Evolutionary conservation across 2,113 vertebrate species (phyloP), one percentile per base, ranked within the genome.

Genomic region (Lates calcarifer): DNA sequence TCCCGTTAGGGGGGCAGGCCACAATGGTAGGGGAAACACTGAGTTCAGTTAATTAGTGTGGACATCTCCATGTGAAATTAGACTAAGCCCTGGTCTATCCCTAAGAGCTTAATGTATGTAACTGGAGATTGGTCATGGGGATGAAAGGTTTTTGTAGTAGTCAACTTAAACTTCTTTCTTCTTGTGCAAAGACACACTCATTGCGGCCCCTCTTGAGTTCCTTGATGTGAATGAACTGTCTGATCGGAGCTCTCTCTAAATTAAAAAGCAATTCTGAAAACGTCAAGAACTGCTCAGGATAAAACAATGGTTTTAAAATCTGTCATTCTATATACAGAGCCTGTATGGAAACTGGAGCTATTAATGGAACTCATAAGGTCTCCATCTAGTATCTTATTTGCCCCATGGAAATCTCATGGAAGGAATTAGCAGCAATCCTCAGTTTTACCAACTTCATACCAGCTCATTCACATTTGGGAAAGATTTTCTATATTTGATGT

Each of bases 91-190:
- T 17, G 24, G 4, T 57, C 63, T 67, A n/a, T 83, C 56, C 61
- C 43, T 60, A 77, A 83, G 49, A 78, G 81, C 60, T 81, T n/a
- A 90, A 55, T 77, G 53, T 80, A 72, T 88, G 69, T 76, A 72
- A 78, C 65, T 87, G 74, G 74, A 83, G 43, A 81, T 83, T 89
- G 82, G 81, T 84, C 80, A 76, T 83, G 57, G 81, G 69, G 80
- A 84, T 86, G 74, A 86, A 87, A 85, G 79, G 58, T 72, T 84
- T 81, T 83, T 83, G 56, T 76, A 64, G 78, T 79, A 75, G 70
- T 87, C 55, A 47, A 70, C 72, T 39, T 53, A 31, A 79, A 77
- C 58, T 53, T 37, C 33, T 74, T 81, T 80, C 49, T 64, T 63
- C 29, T 74, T 72, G 49, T 61, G 18, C 63, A 65, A 65, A 85